Base-by-base conservation (phyloP, 2,888 invertebrate genomes). In the Iselma pallidipennis region DNA sequence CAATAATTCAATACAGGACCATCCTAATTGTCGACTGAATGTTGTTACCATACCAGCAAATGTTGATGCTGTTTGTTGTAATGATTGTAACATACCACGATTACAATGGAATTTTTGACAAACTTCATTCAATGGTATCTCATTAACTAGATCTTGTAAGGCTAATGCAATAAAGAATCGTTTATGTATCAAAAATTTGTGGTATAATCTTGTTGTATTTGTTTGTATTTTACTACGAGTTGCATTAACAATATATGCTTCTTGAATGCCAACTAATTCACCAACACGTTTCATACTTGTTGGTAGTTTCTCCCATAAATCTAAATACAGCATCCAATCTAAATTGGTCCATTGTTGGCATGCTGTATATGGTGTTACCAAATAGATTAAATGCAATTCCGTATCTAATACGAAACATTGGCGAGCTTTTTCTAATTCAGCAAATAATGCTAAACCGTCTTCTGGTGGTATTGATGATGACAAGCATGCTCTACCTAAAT, bases 21-120 rank as follows among this genome's bases (percentile, higher is more conserved):
- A 99, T 23, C 96, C 95, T 10, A 99, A 83, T 56, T 95, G 91
- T 66, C 88, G 88, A 80, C 97, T 96, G 83, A 99, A 98, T n/a
- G 94, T 89, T 2, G 96, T 95, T 1, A 98, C 94, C 92, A 98
- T 98, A 58, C 96, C 97, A 57, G 98, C 96, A 86, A 97, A 98
- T 31, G 96, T 95, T 31, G 98, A 91, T 1, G 98, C 92, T 59
- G 93, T 91, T 80, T 97, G 96, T 81, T 99, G 98, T 26, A 99
- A 85, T 59, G 93, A 90, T 83, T 99, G 98, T 21, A 99, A 82
- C 81, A 94, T 88, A 12, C 98, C 98, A 56, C 96, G 89, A 57
- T 91, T 89, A 74, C 94, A 94, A 71, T 88, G 89, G 78, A 91
- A 98, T 79, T 95, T 96, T 9, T 79, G 77, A n/a, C 94, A 91